Evolutionary conservation across 2,113 vertebrate species (phyloP), one percentile per base, ranked within the genome.

Genomic region (Paratilapia polleni): DNA sequence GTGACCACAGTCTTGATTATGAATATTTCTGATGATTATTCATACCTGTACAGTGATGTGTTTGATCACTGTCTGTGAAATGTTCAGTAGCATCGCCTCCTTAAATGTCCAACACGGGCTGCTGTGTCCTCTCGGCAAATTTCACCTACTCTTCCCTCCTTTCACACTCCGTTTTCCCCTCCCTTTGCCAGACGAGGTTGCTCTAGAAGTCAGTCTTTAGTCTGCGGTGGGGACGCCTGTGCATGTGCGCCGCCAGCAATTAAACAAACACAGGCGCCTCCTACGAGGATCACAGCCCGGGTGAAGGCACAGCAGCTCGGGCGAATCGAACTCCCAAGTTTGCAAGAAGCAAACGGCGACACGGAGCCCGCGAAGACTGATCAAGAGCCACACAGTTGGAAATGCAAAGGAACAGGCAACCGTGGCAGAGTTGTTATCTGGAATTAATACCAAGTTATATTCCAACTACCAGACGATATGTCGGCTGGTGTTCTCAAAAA

Each of bases 281-380:
- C 88, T 75, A 20, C 70, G 85, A 83, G 66, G 87, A 88, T 84
- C 77, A 63, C 34, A 77, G 58, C 89, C 64, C 83, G 85, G 83
- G 61, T 75, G 81, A 52, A 74, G 49, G 63, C 79, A 52, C 52
- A 58, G 83, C 80, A 82, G 90, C 84, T 85, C 75, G 87, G 90
- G 82, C 87, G 89, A 86, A 84, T 77, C 80, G 60, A 82, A 92
- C 87, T 92, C 83, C 94, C 94, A 94, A 93, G 93, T 95, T 96
- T 87, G 61, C 82, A 8, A 85, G 63, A 87, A 17, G 78, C 79
- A 56, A 84, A 81, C 76, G 66, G 81, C 75, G 78, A 63, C 79
- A 11, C 47, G 49, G 47, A 88, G 52, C 60, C 83, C 20, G 81
- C 36, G 47, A 24, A 62, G 81, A 73, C 63, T 13, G 80, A 70